Conservation (phyloP, 2,797 vertebrate species). For the Gambusia yucatana region DNA sequence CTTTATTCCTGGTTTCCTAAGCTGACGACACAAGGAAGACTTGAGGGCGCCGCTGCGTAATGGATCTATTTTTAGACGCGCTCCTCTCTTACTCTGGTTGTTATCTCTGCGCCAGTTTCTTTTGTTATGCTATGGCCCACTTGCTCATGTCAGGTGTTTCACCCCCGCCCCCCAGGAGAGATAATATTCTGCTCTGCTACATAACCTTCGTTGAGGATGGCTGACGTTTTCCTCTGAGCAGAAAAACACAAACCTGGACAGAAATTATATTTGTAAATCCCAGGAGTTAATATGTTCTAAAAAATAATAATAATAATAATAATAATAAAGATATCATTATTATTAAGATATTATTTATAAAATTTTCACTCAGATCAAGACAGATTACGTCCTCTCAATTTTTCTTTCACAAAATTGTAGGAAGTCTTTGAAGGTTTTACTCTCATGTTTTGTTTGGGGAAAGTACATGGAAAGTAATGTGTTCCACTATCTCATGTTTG, state of each 20-base stretch:
- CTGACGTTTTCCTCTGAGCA: constrained; percentile 31
- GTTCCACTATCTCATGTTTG: background rate
- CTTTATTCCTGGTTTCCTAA: background rate
- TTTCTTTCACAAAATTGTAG: background rate
- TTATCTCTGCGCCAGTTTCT: constrained; percentile 29
- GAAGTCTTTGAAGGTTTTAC: background rate
- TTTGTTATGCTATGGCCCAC: constrained; percentile 9
- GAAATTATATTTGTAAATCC: background rate
- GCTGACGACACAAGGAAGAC: constrained; percentile 38
- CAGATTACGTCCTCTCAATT: background rate
- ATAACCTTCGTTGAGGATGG: background rate
- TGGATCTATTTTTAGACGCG: constrained; percentile 53
- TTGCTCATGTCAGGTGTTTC: constrained; percentile 17
- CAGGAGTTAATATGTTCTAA: background rate
- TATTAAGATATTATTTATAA: no score
- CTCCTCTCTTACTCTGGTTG: constrained; percentile 14
- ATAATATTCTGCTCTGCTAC: constrained; percentile 20
- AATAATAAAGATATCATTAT: no score
- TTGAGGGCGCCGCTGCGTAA: constrained; percentile 40
- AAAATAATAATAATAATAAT: no score
- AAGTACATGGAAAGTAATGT: background rate
- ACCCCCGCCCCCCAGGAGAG: background rate
- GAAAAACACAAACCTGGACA: background rate
- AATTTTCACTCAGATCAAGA: background rate
- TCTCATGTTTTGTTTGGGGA: background rate